A percentile compares a stretch with the other conserved stretches of the same genome.
Conservation (phyloP, 2,797 vertebrate genomes). For the Orestias chungarensis region DNA sequence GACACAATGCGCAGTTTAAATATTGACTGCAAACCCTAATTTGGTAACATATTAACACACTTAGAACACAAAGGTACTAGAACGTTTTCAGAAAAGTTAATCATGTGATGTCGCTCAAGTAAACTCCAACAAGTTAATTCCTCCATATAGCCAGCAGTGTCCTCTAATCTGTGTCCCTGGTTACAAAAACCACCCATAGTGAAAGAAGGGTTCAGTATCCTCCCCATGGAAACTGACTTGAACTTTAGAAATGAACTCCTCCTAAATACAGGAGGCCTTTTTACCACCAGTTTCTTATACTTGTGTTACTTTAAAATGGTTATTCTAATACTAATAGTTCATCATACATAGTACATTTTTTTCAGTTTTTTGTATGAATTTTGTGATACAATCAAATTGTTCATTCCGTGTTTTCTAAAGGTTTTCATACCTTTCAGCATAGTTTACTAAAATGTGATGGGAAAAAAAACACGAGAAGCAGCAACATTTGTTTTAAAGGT, state of each 20-base stretch:
- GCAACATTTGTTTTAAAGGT: neutral
- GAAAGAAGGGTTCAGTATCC: neutral
- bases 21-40: too few relatives aligned
- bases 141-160: neutral
- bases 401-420: neutral
- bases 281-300: neutral
- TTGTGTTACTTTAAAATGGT: too few relatives aligned
- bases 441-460: neutral
- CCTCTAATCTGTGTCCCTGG: neutral
- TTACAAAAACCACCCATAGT: neutral
- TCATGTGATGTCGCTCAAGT: neutral
- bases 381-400: neutral
- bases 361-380: neutral
- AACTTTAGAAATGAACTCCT: neutral
- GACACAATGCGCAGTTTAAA: neutral
- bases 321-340: too few relatives aligned
- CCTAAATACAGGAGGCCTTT: neutral
- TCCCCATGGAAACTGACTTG: neutral
- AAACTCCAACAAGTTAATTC: neutral
- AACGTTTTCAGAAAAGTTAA: neutral
- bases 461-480: too few relatives aligned
- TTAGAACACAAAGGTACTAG: neutral
- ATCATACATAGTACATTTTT: too few relatives aligned
- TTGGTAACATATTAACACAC: neutral
- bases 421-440: neutral